Evolutionary conservation across 2,888 invertebrate species (phyloP), one percentile per base, ranked within the genome.

Genomic region (Agonopterix alstromeriana): DNA sequence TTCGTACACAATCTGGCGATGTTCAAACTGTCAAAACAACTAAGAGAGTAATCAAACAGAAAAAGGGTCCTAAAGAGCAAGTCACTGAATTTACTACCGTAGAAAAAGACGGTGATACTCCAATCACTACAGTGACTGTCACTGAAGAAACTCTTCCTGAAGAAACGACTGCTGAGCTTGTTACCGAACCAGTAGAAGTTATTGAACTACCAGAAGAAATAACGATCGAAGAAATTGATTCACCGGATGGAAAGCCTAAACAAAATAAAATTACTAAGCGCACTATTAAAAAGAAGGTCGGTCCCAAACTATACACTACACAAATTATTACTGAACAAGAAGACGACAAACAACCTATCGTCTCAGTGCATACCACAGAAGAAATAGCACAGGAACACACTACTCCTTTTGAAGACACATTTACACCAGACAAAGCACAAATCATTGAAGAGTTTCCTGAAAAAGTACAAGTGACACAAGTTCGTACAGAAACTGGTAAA

Each of bases 251-350:
- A 54, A 56, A 56, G 51, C 41, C 35, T n/a, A 48, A 42, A 43
- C 45, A 47, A n/a, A 57, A 54, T 45, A 57, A 54, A 43, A 49
- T 65, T 12, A 61, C 50, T 0, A 59, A 56, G 9, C 76, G 57
- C 0, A 42, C 48, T 54, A 84, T 90, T 10, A 87, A 83, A 57
- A 87, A 67, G 48, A 65, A 61, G 11, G 56, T 59, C 12, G 14
- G 45, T 3, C 46, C 35, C 4, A 46, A 41, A 9, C 70, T 67
- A 43, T 63, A 38, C 10, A 38, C 38, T 5, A 38, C 64, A 42
- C 58, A 61, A 55, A 56, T 56, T 48, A 63, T 27, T 0, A 59
- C 60, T 1, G 59, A 61, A 55, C 55, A 56, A 45, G 45, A 48
- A 9, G 53, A 50, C 11, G 53, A 55, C 44, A 48, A 54, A 43